Conservation (phyloP, 2,888 invertebrate genomes). For the Sarcophaga rosellei region DNA sequence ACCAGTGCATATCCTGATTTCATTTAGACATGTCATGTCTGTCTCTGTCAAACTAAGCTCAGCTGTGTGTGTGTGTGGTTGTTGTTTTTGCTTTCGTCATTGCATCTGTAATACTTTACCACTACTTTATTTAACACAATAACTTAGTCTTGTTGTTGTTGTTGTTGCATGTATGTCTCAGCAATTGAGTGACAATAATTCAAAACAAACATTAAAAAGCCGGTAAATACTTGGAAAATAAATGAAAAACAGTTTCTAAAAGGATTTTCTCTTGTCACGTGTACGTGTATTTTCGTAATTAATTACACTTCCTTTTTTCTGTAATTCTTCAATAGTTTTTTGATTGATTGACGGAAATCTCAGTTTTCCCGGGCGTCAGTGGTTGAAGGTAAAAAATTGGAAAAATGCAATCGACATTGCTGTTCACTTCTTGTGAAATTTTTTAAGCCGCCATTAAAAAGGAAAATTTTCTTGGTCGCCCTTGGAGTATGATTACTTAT, state of each 20-base stretch:
- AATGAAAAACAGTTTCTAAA: background rate
- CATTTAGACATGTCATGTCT: slow-evolving; percentile 9
- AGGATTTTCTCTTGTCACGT: slow-evolving; percentile 39
- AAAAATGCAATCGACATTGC: no score
- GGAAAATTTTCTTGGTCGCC: no score
- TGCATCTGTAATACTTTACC: background rate
- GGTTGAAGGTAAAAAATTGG: no score
- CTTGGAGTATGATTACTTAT: no score
- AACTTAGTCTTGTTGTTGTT: no score
- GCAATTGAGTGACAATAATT: background rate
- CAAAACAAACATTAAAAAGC: slow-evolving; percentile 3
- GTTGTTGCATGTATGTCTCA: no score
- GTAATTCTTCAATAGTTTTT: background rate
- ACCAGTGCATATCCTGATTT: background rate
- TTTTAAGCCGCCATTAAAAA: no score
- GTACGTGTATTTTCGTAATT: slow-evolving; percentile 17
- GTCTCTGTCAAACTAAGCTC: no score
- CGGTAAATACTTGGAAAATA: background rate
- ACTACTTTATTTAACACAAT: background rate
- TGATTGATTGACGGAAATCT: no score
- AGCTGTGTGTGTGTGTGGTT: background rate
- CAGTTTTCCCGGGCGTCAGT: no score
- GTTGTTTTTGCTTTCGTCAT: background rate
- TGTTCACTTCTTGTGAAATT: no score
- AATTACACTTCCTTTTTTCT: background rate